Evolutionary conservation across 2,797 vertebrate genomes (phyloP).

Genomic region (Lepus townsendii): DNA sequence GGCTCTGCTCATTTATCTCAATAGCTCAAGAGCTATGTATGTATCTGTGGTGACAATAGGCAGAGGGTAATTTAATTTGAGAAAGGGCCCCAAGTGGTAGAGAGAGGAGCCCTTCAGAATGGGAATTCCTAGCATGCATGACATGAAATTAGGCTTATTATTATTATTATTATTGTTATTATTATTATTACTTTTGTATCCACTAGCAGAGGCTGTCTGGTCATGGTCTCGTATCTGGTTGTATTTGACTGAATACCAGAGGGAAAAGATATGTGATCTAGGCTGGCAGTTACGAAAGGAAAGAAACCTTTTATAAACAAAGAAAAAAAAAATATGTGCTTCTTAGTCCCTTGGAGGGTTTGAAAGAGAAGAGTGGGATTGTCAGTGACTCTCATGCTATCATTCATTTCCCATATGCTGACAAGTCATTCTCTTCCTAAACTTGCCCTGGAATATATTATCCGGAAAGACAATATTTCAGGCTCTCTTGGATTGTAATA

Average conservation of each 20-base stretch:
- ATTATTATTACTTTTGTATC: slow-evolving; percentile 54
- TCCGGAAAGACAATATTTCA: slow-evolving; percentile 40
- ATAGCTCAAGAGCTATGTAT: slow-evolving; percentile 54
- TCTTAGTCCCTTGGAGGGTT: slow-evolving; percentile 79
- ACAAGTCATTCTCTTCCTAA: slow-evolving; percentile 78
- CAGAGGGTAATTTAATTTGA: slow-evolving; percentile 84
- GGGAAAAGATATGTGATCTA: slow-evolving; percentile 51
- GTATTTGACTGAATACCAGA: slow-evolving; percentile 17
- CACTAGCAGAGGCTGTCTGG: slow-evolving; percentile 36
- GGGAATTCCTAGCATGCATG: slow-evolving; percentile 23
- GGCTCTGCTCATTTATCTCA: slow-evolving; percentile 16
- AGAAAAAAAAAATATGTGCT: not conserved
- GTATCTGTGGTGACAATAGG: slow-evolving; percentile 66
- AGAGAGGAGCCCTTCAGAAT: slow-evolving; percentile 69
- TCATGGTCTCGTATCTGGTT: slow-evolving; percentile 56
- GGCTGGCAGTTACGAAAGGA: not conserved
- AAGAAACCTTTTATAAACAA: slow-evolving; percentile 19
- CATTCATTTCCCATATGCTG: slow-evolving; percentile 59
- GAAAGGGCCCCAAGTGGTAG: slow-evolving; percentile 74
- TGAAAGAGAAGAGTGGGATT: slow-evolving; percentile 74
- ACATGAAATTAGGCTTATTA: not conserved
- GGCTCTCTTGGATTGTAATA: not conserved
- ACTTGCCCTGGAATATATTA: slow-evolving; percentile 81
- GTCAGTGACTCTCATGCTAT: slow-evolving; percentile 83
- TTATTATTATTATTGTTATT: slow-evolving; percentile 61